These are phyloP conservation scores for Eumaeus atala DNA, from an alignment of 1,140 invertebrate genomes.

Conservation along the genomic window DNA sequence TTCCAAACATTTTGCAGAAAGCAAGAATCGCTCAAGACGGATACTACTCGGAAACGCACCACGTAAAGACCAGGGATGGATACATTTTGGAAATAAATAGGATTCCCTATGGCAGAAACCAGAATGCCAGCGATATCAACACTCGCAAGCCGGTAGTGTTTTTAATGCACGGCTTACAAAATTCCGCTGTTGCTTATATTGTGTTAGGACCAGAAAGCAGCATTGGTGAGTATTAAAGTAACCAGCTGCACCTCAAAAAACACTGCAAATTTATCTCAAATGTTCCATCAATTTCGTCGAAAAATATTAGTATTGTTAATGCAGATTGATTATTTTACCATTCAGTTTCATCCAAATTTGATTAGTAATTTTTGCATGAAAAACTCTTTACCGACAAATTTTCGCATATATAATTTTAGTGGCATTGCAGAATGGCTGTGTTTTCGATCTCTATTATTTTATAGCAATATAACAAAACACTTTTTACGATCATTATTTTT, in stretches of 20 bases:
- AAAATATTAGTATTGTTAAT: no score
- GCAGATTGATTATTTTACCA: no score
- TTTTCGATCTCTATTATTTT: neutral
- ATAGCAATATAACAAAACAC: no score
- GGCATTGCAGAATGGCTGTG: neutral
- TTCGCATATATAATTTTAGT: no score
- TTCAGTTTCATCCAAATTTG: no score
- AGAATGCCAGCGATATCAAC: neutral
- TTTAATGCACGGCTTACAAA: constrained; percentile 79
- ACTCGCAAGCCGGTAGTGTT: constrained; percentile 62
- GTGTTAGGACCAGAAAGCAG: constrained; percentile 27
- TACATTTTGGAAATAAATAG: constrained; percentile 32
- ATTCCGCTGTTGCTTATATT: constrained; percentile 77
- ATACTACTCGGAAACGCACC: constrained; percentile 24
- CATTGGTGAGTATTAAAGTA: constrained; percentile 31
- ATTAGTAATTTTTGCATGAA: no score
- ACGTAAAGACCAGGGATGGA: constrained; percentile 30
- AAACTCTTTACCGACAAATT: no score
- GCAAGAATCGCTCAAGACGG: constrained; percentile 19
- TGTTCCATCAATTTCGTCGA: no score
- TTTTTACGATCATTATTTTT: no score
- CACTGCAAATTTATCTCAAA: no score
- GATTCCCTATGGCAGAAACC: constrained; percentile 24
- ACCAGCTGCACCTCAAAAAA: no score
- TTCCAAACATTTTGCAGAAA: constrained; percentile 14